Conservation (phyloP, 2,888 invertebrate species). For the Ametastegia equiseti region DNA sequence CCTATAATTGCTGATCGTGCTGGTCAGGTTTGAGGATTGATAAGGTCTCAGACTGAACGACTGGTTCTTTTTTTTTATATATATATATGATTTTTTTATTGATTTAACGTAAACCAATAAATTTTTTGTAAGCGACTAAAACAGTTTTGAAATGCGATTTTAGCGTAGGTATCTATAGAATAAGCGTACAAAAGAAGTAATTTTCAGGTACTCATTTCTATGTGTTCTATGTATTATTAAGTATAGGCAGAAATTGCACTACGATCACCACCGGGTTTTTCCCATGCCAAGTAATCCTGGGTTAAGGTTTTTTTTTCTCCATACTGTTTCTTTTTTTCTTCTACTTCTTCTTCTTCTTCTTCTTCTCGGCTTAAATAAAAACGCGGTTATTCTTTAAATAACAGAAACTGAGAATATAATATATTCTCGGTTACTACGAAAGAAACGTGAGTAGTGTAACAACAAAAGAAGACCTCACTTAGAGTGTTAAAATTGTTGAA, state of each 20-base stretch:
- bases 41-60: neutral
- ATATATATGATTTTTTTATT: no score
- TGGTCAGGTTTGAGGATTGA: neutral
- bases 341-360: neutral
- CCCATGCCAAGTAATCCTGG: neutral
- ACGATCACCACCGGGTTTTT: neutral
- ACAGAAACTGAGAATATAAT: neutral
- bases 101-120: no score
- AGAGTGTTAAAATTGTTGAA: no score
- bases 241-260: no score
- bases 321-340: neutral
- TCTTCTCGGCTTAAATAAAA: neutral
- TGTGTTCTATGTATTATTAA: no score
- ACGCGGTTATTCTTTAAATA: neutral
- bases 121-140: no score
- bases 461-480: neutral
- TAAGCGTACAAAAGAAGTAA: no score
- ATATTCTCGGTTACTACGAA: constrained; percentile 1
- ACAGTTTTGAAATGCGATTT: no score
- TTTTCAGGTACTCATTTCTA: no score
- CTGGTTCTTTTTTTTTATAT: neutral
- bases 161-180: no score
- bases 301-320: neutral
- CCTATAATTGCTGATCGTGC: no score
- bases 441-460: neutral